phyloP scores from a whole-genome alignment of 2,113 vertebrate genomes.

The Sinocyclocheilus maitianheensis region DNA sequence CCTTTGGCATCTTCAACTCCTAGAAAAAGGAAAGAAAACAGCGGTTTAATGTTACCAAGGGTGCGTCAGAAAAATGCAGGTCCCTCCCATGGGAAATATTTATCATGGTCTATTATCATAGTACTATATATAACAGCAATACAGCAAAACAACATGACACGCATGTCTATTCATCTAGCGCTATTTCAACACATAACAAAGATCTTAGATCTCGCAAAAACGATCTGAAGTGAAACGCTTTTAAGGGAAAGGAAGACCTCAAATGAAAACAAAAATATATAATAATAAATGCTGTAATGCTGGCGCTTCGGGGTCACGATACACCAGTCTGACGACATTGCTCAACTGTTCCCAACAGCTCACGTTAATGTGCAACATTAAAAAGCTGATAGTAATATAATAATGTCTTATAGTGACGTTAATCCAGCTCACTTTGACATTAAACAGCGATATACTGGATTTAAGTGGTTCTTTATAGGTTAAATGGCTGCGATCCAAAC shows the following conservation, averaged over 20 bases:
- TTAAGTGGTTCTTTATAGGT: neutral
- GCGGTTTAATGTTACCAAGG: neutral
- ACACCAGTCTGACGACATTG: neutral
- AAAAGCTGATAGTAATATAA: neutral
- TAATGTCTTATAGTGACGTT: neutral
- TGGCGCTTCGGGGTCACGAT: neutral
- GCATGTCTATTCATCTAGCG: neutral
- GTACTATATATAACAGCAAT: neutral
- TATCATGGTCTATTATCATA: neutral
- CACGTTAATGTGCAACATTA: neutral
- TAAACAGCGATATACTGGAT: neutral
- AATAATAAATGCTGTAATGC: neutral
- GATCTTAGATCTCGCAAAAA: neutral
- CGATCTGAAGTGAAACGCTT: neutral
- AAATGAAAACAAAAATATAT: neutral
- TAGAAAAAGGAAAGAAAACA: conserved; percentile 56
- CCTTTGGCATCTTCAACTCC: conserved; percentile 91
- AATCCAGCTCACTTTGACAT: neutral
- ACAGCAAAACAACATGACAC: neutral
- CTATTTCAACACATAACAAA: neutral
- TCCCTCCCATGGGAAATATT: neutral
- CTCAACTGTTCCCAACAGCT: neutral
- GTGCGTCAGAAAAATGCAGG: neutral
- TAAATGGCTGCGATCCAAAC: neutral
- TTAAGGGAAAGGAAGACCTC: neutral